Conservation (phyloP, 2,113 vertebrate species). For the rat (Rattus norvegicus) region DNA sequence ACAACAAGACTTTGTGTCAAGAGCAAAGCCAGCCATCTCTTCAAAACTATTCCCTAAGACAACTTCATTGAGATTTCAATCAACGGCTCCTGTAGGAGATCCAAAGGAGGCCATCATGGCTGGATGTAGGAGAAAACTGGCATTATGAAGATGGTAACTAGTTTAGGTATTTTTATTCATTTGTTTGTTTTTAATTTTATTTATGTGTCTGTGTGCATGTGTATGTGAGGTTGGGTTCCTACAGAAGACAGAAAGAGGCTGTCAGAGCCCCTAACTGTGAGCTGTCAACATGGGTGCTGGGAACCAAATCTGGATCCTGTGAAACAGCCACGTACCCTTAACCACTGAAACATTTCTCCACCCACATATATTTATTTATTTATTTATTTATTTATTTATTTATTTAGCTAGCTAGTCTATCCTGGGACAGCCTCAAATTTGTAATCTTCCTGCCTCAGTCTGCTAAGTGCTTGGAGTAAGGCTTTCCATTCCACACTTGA, state of each 20-base stretch:
- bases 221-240: too few relatives aligned
- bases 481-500: background rate
- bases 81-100: conserved; percentile 40
- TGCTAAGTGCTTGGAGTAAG: background rate
- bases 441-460: background rate
- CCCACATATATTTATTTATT: too few relatives aligned
- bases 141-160: background rate
- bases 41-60: conserved; percentile 41
- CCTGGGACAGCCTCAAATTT: background rate
- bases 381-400: background rate
- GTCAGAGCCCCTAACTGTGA: background rate
- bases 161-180: background rate
- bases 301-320: background rate
- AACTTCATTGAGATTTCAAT: background rate
- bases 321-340: background rate
- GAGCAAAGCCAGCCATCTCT: conserved; percentile 58
- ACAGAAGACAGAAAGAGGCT: background rate
- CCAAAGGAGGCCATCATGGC: background rate
- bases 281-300: too few relatives aligned
- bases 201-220: background rate
- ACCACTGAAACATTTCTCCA: background rate
- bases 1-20: conserved; percentile 28
- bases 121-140: background rate
- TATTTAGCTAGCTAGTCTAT: background rate
- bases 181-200: background rate